phyloP scores from a whole-genome alignment of 53 echinoderm and acorn worm species.

The Patiria pectinifera region DNA sequence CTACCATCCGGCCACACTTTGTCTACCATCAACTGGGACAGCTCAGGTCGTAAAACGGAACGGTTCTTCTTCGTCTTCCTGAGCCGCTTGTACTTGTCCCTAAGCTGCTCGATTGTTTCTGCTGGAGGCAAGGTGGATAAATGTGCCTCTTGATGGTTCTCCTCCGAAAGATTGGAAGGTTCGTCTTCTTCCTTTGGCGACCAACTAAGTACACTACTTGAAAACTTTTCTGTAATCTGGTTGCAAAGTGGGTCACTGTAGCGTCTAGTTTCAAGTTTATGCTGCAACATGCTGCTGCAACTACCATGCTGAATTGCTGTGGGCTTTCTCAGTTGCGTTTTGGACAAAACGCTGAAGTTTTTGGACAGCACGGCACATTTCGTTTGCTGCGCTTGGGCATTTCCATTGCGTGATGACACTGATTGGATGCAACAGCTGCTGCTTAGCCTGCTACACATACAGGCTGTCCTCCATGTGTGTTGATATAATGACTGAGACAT shows the following conservation, averaged over 20 bases:
- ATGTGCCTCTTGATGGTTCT: neutral
- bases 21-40: slow-evolving; percentile 69
- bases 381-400: neutral
- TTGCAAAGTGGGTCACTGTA: neutral
- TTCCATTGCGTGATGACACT: neutral
- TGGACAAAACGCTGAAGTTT: neutral
- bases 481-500: slow-evolving; percentile 27
- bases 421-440: neutral
- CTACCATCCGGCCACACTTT: slow-evolving; percentile 80
- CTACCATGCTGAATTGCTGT: neutral
- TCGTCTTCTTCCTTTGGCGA: neutral
- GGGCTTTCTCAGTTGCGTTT: neutral
- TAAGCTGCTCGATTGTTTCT: slow-evolving; percentile 25
- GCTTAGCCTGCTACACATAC: slow-evolving; percentile 1
- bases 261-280: neutral
- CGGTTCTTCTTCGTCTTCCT: slow-evolving; percentile 41
- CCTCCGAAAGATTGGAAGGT: neutral
- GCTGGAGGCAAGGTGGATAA: slow-evolving; percentile 27
- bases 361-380: neutral
- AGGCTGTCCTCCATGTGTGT: neutral
- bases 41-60: slow-evolving; percentile 46
- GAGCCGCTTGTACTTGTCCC: slow-evolving; percentile 21
- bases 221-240: neutral
- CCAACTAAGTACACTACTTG: neutral
- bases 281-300: neutral